Conservation (phyloP, 2,113 vertebrate genomes). For the Phalacrocorax pelagicus region DNA sequence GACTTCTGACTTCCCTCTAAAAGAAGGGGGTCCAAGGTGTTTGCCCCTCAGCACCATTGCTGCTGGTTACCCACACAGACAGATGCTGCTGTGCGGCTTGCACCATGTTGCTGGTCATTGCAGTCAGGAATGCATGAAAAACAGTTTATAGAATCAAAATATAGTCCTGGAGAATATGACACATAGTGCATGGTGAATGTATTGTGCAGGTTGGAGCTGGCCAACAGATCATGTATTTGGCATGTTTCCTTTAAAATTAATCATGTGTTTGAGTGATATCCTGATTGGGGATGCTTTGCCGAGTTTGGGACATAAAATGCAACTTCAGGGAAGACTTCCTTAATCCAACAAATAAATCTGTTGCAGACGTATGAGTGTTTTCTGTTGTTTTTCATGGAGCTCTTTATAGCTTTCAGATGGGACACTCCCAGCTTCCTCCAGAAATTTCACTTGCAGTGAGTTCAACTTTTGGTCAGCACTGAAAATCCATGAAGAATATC, state of each 20-base stretch:
- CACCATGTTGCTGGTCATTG: background rate
- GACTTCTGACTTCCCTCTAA: background rate
- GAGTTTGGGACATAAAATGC: background rate
- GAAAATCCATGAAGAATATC: background rate
- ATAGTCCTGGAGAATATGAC: background rate
- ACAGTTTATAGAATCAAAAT: background rate
- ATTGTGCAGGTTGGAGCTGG: background rate
- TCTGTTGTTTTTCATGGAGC: slow-evolving; percentile 15
- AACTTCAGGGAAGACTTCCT: background rate
- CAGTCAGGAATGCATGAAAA: background rate
- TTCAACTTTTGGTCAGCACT: slow-evolving; percentile 46
- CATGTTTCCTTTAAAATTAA: background rate
- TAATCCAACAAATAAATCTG: slow-evolving; percentile 49
- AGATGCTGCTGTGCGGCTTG: background rate
- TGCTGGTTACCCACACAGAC: background rate
- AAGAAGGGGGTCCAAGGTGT: background rate
- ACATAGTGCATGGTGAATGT: background rate
- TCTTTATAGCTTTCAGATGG: slow-evolving; percentile 61
- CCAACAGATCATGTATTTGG: background rate
- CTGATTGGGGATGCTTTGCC: background rate
- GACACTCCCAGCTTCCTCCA: slow-evolving; percentile 39
- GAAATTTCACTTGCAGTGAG: slow-evolving; percentile 28
- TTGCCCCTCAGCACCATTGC: background rate
- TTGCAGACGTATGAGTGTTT: slow-evolving; percentile 8
- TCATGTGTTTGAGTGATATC: background rate